phyloP scores from a whole-genome alignment of 1,140 invertebrate genomes.

The Drosophila micromelanica region DNA sequence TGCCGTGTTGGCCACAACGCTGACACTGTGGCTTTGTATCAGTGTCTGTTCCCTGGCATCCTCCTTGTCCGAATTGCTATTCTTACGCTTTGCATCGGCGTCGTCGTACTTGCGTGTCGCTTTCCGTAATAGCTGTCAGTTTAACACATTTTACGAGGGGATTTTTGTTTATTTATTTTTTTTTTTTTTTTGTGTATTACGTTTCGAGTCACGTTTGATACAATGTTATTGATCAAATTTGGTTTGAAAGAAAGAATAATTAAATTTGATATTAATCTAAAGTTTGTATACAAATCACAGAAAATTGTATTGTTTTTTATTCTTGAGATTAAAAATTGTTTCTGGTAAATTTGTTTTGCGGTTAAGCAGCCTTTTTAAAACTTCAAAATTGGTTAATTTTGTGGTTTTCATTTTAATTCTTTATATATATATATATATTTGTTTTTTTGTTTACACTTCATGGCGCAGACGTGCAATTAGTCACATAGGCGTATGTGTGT shows the following conservation, averaged over 20 bases:
- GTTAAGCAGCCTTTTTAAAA: slow-evolving; percentile 17
- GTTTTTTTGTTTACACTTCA: slow-evolving; percentile 39
- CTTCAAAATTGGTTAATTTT: slow-evolving; percentile 19
- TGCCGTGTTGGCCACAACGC: slow-evolving; percentile 2
- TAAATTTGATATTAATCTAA: slow-evolving; percentile 71
- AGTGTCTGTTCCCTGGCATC: slow-evolving; percentile 67
- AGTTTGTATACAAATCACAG: slow-evolving; percentile 38
- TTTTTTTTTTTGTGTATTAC: slow-evolving; percentile 20
- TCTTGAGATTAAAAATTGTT: slow-evolving; percentile 47
- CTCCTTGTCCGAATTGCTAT: slow-evolving; percentile 83
- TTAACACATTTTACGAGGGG: background rate
- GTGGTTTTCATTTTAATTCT: slow-evolving; percentile 18
- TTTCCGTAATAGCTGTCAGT: slow-evolving; percentile 68
- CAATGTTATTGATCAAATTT: slow-evolving; percentile 24
- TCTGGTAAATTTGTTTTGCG: slow-evolving; percentile 35
- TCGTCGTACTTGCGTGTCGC: slow-evolving; percentile 67
- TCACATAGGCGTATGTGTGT: slow-evolving; percentile 58
- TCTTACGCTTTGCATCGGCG: slow-evolving; percentile 73
- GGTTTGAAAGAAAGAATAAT: slow-evolving; percentile 74
- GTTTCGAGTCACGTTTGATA: slow-evolving; percentile 33
- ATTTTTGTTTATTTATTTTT: background rate
- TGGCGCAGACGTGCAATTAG: slow-evolving; percentile 69
- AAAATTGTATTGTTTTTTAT: slow-evolving; percentile 30
- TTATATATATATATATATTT: too few relatives aligned
- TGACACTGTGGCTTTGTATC: slow-evolving; percentile 50